Evolutionary conservation across 2,797 vertebrate genomes (phyloP).

Genomic region (Gymnoscopelus microlampas): DNA sequence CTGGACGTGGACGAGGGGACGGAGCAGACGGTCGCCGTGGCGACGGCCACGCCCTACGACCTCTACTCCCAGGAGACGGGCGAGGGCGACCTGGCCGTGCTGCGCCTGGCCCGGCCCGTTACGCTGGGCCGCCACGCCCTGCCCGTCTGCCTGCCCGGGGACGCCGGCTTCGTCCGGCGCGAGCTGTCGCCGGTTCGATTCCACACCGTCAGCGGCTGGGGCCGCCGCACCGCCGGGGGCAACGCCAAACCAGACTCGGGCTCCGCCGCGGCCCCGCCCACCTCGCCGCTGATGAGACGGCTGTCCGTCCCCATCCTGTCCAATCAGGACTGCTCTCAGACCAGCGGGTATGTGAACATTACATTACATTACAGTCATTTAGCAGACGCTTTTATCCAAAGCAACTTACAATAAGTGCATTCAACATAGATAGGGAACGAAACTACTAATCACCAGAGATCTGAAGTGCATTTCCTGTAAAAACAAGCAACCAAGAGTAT

Average conservation of each 20-base stretch:
- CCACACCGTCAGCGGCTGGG: constrained; percentile 88
- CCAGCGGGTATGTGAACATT: constrained; percentile 33
- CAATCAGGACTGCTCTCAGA: constrained; percentile 76
- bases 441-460: no score
- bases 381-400: no score
- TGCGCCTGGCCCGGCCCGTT: constrained; percentile 69
- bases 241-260: constrained; percentile 25
- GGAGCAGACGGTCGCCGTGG: constrained; percentile 78
- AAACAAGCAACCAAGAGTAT: no score
- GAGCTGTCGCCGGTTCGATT: constrained; percentile 78
- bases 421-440: no score
- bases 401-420: no score
- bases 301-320: constrained; percentile 82
- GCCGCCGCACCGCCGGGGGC: constrained; percentile 78
- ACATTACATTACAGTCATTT: no score
- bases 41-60: constrained; percentile 67
- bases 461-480: no score
- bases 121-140: constrained; percentile 65
- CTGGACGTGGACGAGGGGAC: constrained; percentile 70
- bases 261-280: not conserved
- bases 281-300: constrained; percentile 77
- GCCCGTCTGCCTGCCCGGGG: constrained; percentile 87
- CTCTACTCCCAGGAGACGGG: constrained; percentile 58
- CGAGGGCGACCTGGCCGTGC: constrained; percentile 84
- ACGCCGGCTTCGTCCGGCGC: constrained; percentile 57